Conservation (phyloP, 2,888 invertebrate genomes). For the Troilus luridus region DNA sequence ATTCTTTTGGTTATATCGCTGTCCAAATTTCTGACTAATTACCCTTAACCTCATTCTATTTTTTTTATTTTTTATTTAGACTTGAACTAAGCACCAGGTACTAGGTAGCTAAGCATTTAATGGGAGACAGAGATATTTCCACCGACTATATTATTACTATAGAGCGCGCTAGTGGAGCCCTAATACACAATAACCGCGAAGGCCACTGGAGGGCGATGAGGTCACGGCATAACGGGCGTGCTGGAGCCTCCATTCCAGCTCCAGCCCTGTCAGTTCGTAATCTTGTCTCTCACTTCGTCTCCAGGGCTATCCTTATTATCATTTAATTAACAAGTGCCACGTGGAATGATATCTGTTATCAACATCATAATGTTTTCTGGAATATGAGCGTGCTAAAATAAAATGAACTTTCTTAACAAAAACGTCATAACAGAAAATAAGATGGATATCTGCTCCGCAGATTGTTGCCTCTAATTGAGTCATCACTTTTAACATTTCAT, state of each 20-base stretch:
- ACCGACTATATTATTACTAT: neutral
- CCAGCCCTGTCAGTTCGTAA: slow-evolving; percentile 3
- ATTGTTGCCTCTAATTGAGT: too few relatives aligned
- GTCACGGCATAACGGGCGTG: neutral
- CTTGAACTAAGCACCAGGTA: neutral
- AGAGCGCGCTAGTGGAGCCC: neutral
- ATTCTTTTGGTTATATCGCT: neutral
- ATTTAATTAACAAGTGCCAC: neutral
- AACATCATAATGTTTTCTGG: neutral
- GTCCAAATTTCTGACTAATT: neutral
- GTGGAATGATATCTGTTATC: neutral
- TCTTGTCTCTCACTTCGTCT: neutral
- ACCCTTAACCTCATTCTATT: neutral
- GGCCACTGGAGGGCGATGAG: neutral
- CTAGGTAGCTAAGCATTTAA: neutral
- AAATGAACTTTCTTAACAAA: too few relatives aligned
- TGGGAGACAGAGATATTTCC: neutral
- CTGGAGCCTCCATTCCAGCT: slow-evolving; percentile 28
- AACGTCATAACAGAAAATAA: too few relatives aligned
- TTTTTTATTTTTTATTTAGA: neutral
- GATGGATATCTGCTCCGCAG: too few relatives aligned
- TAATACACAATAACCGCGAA: slow-evolving; percentile 36
- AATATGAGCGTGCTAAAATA: too few relatives aligned
- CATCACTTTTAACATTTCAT: too few relatives aligned
- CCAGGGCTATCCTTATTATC: neutral